Evolutionary conservation across 2,797 vertebrate species (phyloP).

Genomic region (Chaetophractus vellerosus): DNA sequence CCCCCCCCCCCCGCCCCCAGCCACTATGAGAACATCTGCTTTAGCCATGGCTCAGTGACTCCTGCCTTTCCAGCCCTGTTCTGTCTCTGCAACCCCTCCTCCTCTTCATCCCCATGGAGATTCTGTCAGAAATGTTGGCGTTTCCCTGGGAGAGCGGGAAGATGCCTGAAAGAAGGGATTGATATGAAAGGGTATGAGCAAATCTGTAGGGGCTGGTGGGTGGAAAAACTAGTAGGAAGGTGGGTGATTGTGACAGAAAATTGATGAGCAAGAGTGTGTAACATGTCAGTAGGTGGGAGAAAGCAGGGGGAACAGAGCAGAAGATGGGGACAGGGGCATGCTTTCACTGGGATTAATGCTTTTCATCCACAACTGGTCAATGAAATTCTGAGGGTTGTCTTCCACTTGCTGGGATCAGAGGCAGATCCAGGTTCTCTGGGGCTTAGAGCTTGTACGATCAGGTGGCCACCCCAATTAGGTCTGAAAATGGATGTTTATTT

Average conservation of each 20-base stretch:
- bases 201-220: conserved; percentile 74
- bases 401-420: conserved; percentile 10
- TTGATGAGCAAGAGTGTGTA: conserved; percentile 69
- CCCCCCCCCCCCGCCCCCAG: not conserved
- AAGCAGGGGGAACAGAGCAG: not conserved
- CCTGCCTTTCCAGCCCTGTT: conserved; percentile 44
- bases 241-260: conserved; percentile 68
- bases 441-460: not conserved
- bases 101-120: conserved; percentile 80
- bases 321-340: not conserved
- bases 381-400: not conserved
- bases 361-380: conserved; percentile 64
- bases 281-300: conserved; percentile 70
- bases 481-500: not conserved
- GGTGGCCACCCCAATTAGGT: not conserved
- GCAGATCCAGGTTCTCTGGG: conserved; percentile 9
- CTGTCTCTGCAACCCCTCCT: conserved; percentile 62
- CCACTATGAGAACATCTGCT: conserved; percentile 61
- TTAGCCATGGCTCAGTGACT: conserved; percentile 62
- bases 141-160: conserved; percentile 61
- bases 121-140: conserved; percentile 78
- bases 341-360: conserved; percentile 66
- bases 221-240: conserved; percentile 60
- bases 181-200: conserved; percentile 70
- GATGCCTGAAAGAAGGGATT: conserved; percentile 47